A percentile compares a stretch with the other conserved stretches of the same genome.
Conservation (phyloP, 2,797 vertebrate species). For the Microcaecilia unicolor region DNA sequence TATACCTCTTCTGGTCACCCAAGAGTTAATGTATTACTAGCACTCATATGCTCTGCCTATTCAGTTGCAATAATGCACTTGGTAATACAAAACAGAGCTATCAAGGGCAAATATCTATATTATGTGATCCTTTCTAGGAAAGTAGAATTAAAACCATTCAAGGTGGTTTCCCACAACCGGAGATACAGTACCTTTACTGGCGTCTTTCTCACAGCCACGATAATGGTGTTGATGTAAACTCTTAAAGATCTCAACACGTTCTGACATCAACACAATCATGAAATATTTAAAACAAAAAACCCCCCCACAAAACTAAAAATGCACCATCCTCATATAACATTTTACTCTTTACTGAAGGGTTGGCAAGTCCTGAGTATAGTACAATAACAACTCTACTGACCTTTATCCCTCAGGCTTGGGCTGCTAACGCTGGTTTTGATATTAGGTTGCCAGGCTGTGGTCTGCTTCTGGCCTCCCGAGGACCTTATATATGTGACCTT, state of each 20-base stretch:
- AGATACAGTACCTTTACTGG: constrained; percentile 29
- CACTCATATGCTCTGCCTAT: constrained; percentile 25
- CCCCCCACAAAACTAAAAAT: too few species aligned
- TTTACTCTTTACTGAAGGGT: too few species aligned
- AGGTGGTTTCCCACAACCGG: constrained; percentile 30
- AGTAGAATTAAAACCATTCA: constrained; percentile 49
- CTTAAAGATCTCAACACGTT: constrained; percentile 21
- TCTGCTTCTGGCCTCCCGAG: constrained; percentile 28
- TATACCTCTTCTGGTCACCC: too few species aligned
- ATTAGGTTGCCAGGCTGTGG: constrained; percentile 31
- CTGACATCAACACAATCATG: too few species aligned
- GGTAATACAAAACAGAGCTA: constrained; percentile 44
- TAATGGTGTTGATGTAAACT: constrained; percentile 27
- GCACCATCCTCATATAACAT: too few species aligned
- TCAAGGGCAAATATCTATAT: constrained; percentile 47
- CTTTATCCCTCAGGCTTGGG: constrained; percentile 5
- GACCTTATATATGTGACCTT: too few species aligned
- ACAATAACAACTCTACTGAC: too few species aligned
- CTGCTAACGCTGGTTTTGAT: constrained; percentile 16
- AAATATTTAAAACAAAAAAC: too few species aligned
- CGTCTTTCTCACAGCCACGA: constrained; percentile 19
- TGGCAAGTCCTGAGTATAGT: too few species aligned
- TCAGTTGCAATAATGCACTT: constrained; percentile 29
- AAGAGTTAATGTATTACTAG: constrained; percentile 7
- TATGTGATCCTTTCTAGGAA: constrained; percentile 61